Percentiles rank a stretch among this genome's conserved stretches.
These are phyloP conservation scores for Arge pagana DNA, from an alignment of 2,888 invertebrate genomes.

Conservation along the genomic window DNA sequence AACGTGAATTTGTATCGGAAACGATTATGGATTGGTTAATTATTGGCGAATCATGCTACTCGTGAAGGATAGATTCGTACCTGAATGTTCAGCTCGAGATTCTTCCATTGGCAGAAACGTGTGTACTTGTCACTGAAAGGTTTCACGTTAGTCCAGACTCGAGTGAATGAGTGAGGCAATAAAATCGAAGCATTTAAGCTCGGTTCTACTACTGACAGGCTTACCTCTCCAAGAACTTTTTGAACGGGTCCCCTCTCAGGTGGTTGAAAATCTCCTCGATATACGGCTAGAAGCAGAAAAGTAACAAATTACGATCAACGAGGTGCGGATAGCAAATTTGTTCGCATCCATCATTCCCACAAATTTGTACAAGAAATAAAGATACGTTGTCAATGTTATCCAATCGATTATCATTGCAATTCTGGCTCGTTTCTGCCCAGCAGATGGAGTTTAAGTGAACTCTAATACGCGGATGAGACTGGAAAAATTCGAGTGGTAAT, in stretches of 20 bases:
- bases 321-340: constrained; percentile 8
- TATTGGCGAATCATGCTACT: no score
- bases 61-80: no score
- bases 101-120: constrained; percentile 99
- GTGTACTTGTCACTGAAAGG: constrained; percentile 95
- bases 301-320: no score
- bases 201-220: constrained; percentile 33
- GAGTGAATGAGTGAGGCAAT: constrained; percentile 18
- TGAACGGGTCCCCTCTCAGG: constrained; percentile 95
- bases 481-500: no score
- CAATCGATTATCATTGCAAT: no score
- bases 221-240: constrained; percentile 98
- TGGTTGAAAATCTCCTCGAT: constrained; percentile 99
- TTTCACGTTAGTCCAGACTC: constrained; percentile 23
- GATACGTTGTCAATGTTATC: constrained; percentile 17
- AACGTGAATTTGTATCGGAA: no score
- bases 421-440: no score
- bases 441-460: no score
- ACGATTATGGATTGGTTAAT: no score
- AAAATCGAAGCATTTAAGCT: constrained; percentile 21
- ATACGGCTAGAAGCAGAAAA: constrained; percentile 83
- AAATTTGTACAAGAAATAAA: constrained; percentile 28
- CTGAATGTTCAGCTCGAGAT: constrained; percentile 99
- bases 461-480: no score
- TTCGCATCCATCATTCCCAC: constrained; percentile 4